Percentiles rank a stretch among this genome's conserved stretches.
Evolutionary conservation across 2,888 invertebrate species (phyloP).

Genomic region (Pterobdella sp.): DNA sequence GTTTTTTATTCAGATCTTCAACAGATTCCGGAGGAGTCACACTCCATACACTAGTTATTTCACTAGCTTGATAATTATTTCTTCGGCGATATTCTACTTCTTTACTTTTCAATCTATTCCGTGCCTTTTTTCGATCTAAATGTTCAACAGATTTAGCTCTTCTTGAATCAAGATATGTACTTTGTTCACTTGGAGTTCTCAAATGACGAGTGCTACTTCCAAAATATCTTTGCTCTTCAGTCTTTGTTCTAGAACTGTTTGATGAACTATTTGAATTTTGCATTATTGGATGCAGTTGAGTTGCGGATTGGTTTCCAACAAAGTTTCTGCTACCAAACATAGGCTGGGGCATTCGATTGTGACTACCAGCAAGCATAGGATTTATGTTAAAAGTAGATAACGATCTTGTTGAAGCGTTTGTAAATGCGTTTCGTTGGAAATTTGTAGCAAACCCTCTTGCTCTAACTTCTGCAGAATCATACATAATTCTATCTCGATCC

Average conservation of each 20-base stretch:
- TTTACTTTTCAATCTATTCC: not conserved
- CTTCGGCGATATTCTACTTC: conserved; percentile 12
- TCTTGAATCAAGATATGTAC: not conserved
- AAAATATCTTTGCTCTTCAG: conserved; percentile 20
- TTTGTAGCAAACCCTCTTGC: conserved; percentile 35
- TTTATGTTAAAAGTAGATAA: conserved; percentile 33
- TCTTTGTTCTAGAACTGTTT: conserved; percentile 27
- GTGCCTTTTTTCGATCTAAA: conserved; percentile 10
- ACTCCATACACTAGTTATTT: conserved; percentile 34
- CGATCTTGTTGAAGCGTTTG: conserved; percentile 21
- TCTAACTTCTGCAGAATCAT: conserved; percentile 35
- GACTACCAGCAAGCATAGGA: not conserved
- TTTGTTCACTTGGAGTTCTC: not conserved
- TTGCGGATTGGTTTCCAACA: conserved; percentile 2
- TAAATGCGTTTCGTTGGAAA: conserved; percentile 15
- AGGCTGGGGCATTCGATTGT: not conserved
- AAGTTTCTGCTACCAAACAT: conserved; percentile 19
- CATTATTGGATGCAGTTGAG: not conserved
- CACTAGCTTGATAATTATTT: conserved; percentile 31
- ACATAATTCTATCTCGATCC: conserved; percentile 35
- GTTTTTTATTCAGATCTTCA: not conserved
- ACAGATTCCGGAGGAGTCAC: conserved; percentile 34
- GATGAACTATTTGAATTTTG: conserved; percentile 27
- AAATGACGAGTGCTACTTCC: conserved; percentile 18
- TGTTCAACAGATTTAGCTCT: conserved; percentile 31